Evolutionary conservation across 92 coral and sea anemone species (phyloP), one percentile per base, ranked within the genome.

Genomic region (Virgularia gustaviana): DNA sequence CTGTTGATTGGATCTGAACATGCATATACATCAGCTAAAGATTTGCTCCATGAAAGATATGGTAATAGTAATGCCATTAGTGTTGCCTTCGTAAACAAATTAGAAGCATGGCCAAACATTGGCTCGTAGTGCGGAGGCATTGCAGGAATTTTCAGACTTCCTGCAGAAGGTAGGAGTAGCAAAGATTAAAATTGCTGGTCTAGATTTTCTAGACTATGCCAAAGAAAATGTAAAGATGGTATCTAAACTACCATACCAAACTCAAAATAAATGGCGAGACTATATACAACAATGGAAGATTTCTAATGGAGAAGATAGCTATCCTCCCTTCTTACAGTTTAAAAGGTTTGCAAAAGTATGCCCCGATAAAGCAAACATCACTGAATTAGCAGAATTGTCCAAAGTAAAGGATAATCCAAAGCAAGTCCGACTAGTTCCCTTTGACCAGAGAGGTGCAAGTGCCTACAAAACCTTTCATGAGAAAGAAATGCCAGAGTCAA

Each of bases 221-320:
- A 55, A 71, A 35, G 81, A 52, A 34, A 73, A 81, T 64, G 75
- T 31, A 51, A 64, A 73, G 45, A 49, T 81, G 23, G 35, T 81
- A 19, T 73, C 24, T 32, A 37, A 55, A 37, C 57, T 75, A 12
- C 82, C 85, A n/a, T 38, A 31, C 30, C 45, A 75, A 71, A 65
- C 76, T 16, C 85, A 78, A 35, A 71, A 81, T 19, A 79, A 84
- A 37, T 83, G 88, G 88, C 75, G 82, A 20, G 49, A 57, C 28
- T 83, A 32, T 49, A 80, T 75, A 9, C 56, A 75, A 22, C 70
- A 81, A 2, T 65, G 58, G 20, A 80, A 57, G 38, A 13, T 49
- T 2, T 75, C 59, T 44, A 25, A 81, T 31, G 86, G 82, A 9
- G 63, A 71, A 42, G 54, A 63, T 55, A 25, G 45, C 32, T 79